phyloP scores from a whole-genome alignment of 2,888 invertebrate genomes.

The Elegia similella region DNA sequence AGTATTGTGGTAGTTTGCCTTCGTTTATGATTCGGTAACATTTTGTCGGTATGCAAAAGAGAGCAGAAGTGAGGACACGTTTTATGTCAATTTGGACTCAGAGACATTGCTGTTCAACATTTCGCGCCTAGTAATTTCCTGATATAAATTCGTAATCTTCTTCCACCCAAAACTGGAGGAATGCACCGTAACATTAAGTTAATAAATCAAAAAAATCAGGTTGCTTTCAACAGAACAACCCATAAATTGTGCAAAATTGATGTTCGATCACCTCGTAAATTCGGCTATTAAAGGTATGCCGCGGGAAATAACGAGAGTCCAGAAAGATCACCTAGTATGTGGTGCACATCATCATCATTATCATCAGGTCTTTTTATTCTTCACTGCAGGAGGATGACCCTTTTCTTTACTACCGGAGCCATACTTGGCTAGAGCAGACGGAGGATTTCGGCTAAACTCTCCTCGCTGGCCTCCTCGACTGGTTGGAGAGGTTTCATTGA shows the following conservation, averaged over 20 bases:
- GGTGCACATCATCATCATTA: no score
- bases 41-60: no score
- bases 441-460: no score
- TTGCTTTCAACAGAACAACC: slow-evolving; percentile 30
- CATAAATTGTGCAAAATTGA: slow-evolving; percentile 63
- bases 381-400: no score
- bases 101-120: not conserved
- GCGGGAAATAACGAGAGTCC: not conserved
- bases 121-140: not conserved
- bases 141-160: not conserved
- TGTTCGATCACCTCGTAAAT: slow-evolving; percentile 54
- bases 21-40: no score
- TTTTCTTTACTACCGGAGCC: no score
- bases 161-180: slow-evolving; percentile 19
- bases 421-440: no score
- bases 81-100: not conserved
- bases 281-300: slow-evolving; percentile 41
- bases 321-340: not conserved
- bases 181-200: slow-evolving; percentile 4
- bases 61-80: no score
- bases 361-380: no score
- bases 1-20: no score
- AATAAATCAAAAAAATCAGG: slow-evolving; percentile 41
- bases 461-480: no score
- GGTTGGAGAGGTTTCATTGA: no score